Conservation (phyloP, 2,113 vertebrate species). For the Pterophyllum scalare region DNA sequence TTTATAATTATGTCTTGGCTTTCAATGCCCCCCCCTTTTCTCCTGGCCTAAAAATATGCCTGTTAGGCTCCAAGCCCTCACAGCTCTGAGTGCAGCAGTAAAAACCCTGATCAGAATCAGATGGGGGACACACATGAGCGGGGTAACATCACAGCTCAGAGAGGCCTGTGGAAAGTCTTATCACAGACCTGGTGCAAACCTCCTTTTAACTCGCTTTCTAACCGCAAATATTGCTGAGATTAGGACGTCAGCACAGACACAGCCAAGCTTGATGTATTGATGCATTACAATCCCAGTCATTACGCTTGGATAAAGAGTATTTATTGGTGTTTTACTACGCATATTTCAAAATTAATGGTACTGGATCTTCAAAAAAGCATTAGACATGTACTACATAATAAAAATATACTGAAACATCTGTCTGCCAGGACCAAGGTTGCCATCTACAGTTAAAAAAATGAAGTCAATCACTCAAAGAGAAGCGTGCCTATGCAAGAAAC, state of each 20-base stretch:
- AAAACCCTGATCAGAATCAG: constrained; percentile 76
- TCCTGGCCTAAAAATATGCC: constrained; percentile 45
- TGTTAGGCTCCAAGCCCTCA: constrained; percentile 47
- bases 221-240: constrained; percentile 60
- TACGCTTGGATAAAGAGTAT: background rate
- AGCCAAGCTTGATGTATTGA: constrained; percentile 22
- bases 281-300: constrained; percentile 6
- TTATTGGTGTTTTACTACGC: background rate
- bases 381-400: background rate
- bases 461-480: background rate
- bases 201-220: constrained; percentile 57
- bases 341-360: constrained; percentile 5
- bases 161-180: constrained; percentile 70
- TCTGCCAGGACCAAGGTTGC: constrained; percentile 51
- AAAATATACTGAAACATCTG: background rate
- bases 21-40: constrained; percentile 46
- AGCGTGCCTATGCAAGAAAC: background rate
- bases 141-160: constrained; percentile 64
- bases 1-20: constrained; percentile 77
- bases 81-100: constrained; percentile 48
- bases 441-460: constrained; percentile 54
- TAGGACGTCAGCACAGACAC: constrained; percentile 19
- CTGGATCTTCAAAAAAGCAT: background rate
- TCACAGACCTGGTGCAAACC: constrained; percentile 57
- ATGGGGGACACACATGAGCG: constrained; percentile 68